Percentiles rank a stretch among this genome's conserved stretches.
Conservation (phyloP, 2,888 invertebrate species). For the Frankliniella fusca region DNA sequence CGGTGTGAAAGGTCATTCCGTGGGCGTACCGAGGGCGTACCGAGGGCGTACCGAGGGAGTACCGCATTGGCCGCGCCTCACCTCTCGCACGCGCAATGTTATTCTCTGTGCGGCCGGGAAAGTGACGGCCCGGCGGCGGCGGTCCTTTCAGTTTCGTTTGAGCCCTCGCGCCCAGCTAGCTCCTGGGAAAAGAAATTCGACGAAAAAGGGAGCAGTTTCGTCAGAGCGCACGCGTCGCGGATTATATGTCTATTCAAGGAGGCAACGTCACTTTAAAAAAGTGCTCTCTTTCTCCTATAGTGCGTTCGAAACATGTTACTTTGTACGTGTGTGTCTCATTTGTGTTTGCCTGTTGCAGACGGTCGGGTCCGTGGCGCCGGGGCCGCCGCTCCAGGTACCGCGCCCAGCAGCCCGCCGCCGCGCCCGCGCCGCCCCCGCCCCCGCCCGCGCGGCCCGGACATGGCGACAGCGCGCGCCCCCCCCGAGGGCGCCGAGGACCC, state of each 20-base stretch:
- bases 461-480: background rate
- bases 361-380: constrained; percentile 15
- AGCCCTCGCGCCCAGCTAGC: no score
- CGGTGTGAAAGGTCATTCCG: background rate
- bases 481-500: background rate
- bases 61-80: background rate
- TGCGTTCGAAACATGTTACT: no score
- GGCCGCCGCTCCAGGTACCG: constrained; percentile 8
- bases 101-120: background rate
- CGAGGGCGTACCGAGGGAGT: background rate
- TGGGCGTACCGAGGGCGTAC: background rate
- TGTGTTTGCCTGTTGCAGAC: background rate
- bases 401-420: background rate
- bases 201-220: no score
- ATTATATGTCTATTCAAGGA: no score
- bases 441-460: background rate
- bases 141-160: background rate
- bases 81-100: background rate
- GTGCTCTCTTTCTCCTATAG: no score
- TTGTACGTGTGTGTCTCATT: no score
- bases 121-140: background rate
- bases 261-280: no score
- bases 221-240: no score
- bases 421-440: background rate
- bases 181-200: background rate